Evolutionary conservation across 2,797 vertebrate species (phyloP).

Genomic region (Okamejei kenojei): DNA sequence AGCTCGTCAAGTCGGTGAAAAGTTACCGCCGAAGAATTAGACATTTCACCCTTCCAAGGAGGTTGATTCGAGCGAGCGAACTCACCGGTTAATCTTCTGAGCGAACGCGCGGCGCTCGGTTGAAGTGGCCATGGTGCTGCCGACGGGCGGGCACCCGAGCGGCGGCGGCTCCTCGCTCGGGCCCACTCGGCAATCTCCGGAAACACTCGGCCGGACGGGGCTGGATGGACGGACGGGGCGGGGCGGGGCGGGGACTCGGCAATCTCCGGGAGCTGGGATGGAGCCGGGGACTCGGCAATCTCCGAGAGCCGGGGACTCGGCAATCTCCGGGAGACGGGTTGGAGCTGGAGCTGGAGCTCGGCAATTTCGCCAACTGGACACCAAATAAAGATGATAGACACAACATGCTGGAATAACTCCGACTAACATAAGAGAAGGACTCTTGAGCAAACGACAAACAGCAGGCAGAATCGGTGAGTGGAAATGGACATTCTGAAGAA

Average conservation of each 20-base stretch:
- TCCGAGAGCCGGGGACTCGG: too few species aligned
- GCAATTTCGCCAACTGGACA: not conserved
- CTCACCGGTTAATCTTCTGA: constrained; percentile 84
- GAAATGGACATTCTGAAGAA: too few species aligned
- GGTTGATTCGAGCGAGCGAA: not conserved
- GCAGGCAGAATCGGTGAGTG: too few species aligned
- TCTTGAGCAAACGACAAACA: too few species aligned
- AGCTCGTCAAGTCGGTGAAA: not conserved
- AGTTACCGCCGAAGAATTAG: constrained; percentile 6
- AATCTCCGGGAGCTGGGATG: not conserved
- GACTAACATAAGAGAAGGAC: too few species aligned
- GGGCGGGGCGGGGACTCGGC: too few species aligned
- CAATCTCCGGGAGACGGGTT: too few species aligned
- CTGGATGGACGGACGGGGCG: not conserved
- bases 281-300: too few species aligned
- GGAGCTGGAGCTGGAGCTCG: too few species aligned
- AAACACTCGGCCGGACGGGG: not conserved
- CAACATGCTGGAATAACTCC: too few species aligned
- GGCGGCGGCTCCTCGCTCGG: not conserved
- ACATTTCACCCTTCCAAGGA: not conserved
- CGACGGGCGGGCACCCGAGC: constrained; percentile 31
- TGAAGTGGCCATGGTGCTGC: constrained; percentile 61
- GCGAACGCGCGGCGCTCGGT: constrained; percentile 82
- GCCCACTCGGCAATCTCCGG: constrained; percentile 8
- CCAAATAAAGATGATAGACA: not conserved